phyloP scores from a whole-genome alignment of 2,888 invertebrate genomes.

The Philonicus albiceps region DNA sequence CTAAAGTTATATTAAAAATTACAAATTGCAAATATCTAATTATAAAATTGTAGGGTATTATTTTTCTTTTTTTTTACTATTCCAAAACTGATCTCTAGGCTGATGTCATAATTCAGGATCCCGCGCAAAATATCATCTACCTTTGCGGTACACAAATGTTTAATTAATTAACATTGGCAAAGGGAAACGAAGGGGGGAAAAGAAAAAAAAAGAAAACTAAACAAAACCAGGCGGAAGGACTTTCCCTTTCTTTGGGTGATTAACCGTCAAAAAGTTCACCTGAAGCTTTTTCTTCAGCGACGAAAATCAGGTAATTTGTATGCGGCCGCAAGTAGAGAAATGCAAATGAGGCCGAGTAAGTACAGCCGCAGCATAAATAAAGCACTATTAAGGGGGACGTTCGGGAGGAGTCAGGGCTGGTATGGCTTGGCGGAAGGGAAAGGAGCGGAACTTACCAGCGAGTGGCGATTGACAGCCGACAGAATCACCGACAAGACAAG shows the following conservation, averaged over 20 bases:
- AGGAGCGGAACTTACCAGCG: slow-evolving; percentile 17
- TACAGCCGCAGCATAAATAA: background rate
- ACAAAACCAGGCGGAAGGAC: slow-evolving; percentile 1
- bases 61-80: background rate
- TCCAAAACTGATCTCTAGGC: background rate
- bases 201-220: background rate
- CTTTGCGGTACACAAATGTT: background rate
- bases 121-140: background rate
- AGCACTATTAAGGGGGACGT: background rate
- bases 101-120: background rate
- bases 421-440: background rate
- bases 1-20: too few species aligned
- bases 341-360: slow-evolving; percentile 2
- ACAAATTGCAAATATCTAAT: too few species aligned
- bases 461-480: slow-evolving; percentile 13
- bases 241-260: slow-evolving; percentile 24
- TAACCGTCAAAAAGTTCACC: slow-evolving; percentile 8
- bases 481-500: background rate
- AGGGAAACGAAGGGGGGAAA: background rate
- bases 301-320: slow-evolving; percentile 12
- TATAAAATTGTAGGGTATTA: too few species aligned
- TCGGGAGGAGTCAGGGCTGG: background rate
- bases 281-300: background rate
- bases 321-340: slow-evolving; percentile 5
- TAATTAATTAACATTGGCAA: background rate